A percentile compares a stretch with the other conserved stretches of the same genome.
Conservation (phyloP, 2,888 invertebrate species). For the Synergus itoensis region DNA sequence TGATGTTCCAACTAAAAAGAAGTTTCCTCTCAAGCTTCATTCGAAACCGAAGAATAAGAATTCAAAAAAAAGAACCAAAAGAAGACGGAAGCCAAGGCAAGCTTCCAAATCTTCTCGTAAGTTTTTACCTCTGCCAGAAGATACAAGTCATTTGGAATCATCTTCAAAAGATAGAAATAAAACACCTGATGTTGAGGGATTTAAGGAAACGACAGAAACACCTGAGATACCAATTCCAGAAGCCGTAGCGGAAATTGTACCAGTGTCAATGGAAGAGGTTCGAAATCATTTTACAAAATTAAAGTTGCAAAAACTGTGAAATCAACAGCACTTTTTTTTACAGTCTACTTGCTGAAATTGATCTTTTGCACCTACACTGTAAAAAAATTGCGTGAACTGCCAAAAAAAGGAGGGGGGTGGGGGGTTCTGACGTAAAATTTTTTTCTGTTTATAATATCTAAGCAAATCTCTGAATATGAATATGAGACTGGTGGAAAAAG, state of each 20-base stretch:
- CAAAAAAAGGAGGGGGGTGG: too few species aligned
- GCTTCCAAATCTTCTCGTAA: not conserved
- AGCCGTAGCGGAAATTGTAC: not conserved
- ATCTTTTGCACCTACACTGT: too few species aligned
- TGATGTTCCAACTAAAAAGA: slow-evolving; percentile 64
- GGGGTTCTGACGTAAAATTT: too few species aligned
- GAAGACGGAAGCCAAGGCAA: slow-evolving; percentile 3
- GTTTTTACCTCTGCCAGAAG: not conserved
- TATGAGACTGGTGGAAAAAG: too few species aligned
- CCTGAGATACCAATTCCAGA: not conserved
- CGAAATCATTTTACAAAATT: too few species aligned
- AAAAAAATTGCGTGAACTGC: too few species aligned
- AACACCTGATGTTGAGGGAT: not conserved
- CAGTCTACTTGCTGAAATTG: too few species aligned
- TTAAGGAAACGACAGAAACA: not conserved
- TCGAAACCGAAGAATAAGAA: slow-evolving; percentile 59
- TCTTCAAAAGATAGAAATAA: not conserved
- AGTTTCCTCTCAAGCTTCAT: slow-evolving; percentile 54
- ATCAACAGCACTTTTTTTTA: too few species aligned
- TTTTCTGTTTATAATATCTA: too few species aligned
- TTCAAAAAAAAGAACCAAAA: slow-evolving; percentile 71
- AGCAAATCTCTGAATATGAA: too few species aligned
- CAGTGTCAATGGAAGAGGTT: not conserved
- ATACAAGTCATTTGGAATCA: not conserved
- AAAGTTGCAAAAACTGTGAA: too few species aligned